Conservation (phyloP, 2,888 invertebrate genomes). For the Ditula angustiorana region DNA sequence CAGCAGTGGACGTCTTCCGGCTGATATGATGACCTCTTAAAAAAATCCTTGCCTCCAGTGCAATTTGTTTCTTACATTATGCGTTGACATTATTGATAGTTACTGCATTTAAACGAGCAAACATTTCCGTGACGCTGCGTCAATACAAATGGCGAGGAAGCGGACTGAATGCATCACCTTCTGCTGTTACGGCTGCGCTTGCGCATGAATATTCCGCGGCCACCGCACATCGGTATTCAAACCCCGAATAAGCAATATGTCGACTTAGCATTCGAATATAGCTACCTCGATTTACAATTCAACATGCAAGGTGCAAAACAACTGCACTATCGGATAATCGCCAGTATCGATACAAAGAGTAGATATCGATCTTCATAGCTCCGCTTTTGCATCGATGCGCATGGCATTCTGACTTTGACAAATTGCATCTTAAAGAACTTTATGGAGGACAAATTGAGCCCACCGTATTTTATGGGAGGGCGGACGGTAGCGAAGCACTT, state of each 20-base stretch:
- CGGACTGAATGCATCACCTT: conserved; percentile 20
- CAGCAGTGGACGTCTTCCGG: too few relatives aligned
- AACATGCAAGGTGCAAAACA: conserved; percentile 55
- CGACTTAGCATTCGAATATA: conserved; percentile 66
- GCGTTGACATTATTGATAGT: too few relatives aligned
- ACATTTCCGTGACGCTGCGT: background rate
- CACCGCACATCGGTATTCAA: conserved; percentile 67
- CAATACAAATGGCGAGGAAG: conserved; percentile 18
- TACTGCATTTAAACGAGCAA: too few relatives aligned
- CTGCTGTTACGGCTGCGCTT: conserved; percentile 48
- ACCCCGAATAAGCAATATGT: conserved; percentile 67
- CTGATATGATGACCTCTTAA: too few relatives aligned
- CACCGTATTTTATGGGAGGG: conserved; percentile 67
- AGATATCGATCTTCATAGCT: conserved; percentile 77
- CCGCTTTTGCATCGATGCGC: conserved; percentile 70
- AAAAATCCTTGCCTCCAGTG: too few relatives aligned
- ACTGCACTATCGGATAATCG: conserved; percentile 67
- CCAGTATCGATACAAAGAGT: conserved; percentile 69
- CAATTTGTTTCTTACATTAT: too few relatives aligned
- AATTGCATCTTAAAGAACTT: conserved; percentile 72
- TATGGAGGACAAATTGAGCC: conserved; percentile 78
- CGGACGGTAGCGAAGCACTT: conserved; percentile 54
- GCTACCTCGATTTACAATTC: conserved; percentile 65
- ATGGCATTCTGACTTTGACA: conserved; percentile 76
- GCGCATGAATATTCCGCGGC: conserved; percentile 63